A percentile compares a stretch with the other conserved stretches of the same genome.
These are phyloP conservation scores for Neoascia interrupta DNA, from an alignment of 2,888 invertebrate species.

Conservation along the genomic window DNA sequence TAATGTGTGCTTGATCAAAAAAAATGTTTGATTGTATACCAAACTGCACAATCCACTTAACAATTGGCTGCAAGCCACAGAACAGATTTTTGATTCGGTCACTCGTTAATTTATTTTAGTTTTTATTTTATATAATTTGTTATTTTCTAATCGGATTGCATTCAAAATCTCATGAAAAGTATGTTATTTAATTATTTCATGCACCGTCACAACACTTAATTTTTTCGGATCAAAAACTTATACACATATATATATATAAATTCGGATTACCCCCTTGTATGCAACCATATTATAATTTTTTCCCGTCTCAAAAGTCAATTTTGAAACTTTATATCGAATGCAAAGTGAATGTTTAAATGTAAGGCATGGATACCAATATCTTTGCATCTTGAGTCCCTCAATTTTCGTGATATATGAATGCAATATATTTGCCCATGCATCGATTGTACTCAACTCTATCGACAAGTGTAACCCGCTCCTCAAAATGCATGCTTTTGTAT, in stretches of 20 bases:
- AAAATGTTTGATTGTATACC: background rate
- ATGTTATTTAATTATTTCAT: conserved; percentile 32
- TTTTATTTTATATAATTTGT: background rate
- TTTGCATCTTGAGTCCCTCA: conserved; percentile 44
- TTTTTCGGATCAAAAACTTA: conserved; percentile 13
- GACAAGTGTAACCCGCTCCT: conserved; percentile 27
- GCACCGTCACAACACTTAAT: conserved; percentile 64
- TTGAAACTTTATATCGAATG: background rate
- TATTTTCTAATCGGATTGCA: conserved; percentile 31
- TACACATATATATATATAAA: conserved; percentile 21
- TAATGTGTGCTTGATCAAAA: background rate
- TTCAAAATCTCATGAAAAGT: conserved; percentile 20
- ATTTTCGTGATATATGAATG: conserved; percentile 50
- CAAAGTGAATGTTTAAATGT: background rate
- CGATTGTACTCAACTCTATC: conserved; percentile 24
- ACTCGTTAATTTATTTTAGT: conserved; percentile 7
- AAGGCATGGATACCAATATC: background rate
- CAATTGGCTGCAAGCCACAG: conserved; percentile 11
- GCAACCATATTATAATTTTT: conserved; percentile 11
- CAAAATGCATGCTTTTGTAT: conserved; percentile 45
- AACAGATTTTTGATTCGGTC: conserved; percentile 37
- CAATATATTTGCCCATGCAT: conserved; percentile 33
- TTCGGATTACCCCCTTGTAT: conserved; percentile 21
- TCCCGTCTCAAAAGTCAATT: background rate
- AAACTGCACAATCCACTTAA: no score